Base-by-base conservation (phyloP, 2,888 invertebrate genomes). In the Leptinotarsa juncta region DNA sequence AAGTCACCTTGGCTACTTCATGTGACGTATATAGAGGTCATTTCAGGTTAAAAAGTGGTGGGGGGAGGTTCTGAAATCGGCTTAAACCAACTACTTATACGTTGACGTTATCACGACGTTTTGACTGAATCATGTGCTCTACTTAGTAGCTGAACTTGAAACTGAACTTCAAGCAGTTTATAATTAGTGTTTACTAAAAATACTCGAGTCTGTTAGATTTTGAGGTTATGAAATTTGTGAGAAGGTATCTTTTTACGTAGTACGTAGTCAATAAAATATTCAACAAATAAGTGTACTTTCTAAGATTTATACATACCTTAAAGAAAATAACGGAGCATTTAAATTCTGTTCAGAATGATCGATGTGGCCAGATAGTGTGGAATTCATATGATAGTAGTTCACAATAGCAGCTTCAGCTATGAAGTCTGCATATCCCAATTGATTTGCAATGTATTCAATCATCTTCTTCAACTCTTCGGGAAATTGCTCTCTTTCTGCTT, bases 321-420 rank as follows among this genome's bases (percentile, higher is more conserved):
- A 91, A 0, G 99, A 99, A 83, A 99, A 92, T 50, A 99, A 88
- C 0, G 99, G 99, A 4, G 97, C 97, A 48, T 92, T 90, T 65
- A 94, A 89, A 88, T 96, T 94, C 1, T 92, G 88, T 89, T 99
- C 98, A 0, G 98, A 98, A 85, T 96, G 95, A 88, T 99, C 99
- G 0, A 96, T 96, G 85, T 99, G 99, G 0, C 97, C 96, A 2
- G 96, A 95, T 51, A 99, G 89, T 3, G 96, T 96, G 0, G 97
- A 97, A 84, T 97, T 95, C 89, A 95, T 92, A 81, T 97, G 95
- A 86, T 99, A 99, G 87, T 95, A 99, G 89, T 99, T 99, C 0
- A 99, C 92, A 82, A 99, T 99, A 0, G 96, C 97, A 18, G 99
- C 98, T 89, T 99, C 94, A 0, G 98, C 94, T 72, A 87, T 89